Percentiles rank a stretch among this genome's conserved stretches.
These are phyloP conservation scores for Phallusia fumigata DNA, from an alignment of 23 tunicate genomes.

Conservation along the genomic window DNA sequence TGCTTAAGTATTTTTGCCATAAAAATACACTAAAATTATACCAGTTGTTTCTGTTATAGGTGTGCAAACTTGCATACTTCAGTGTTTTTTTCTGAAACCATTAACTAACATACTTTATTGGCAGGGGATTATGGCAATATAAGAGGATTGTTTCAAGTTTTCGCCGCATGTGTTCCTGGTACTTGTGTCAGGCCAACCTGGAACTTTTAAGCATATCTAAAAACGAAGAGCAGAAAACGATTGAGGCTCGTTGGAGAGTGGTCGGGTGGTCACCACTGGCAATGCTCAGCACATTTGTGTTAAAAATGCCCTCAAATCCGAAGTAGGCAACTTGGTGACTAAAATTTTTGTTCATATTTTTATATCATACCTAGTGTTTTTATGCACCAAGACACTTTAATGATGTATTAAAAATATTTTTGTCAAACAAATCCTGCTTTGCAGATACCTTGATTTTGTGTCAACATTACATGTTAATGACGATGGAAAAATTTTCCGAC, in stretches of 20 bases:
- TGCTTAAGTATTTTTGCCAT: too few relatives aligned
- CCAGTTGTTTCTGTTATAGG: too few relatives aligned
- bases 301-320: constrained; percentile 14
- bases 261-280: constrained; percentile 29
- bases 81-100: not conserved
- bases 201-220: constrained; percentile 37
- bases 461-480: constrained; percentile 62
- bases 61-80: too few relatives aligned
- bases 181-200: constrained; percentile 36
- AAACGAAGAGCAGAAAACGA: constrained; percentile 35
- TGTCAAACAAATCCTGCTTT: constrained; percentile 4
- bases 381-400: not conserved
- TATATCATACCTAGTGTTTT: not conserved
- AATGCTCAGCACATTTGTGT: constrained; percentile 1
- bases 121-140: constrained; percentile 41
- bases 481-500: constrained; percentile 53
- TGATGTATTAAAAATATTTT: too few relatives aligned
- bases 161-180: constrained; percentile 18
- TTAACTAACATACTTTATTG: not conserved
- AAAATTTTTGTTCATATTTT: too few relatives aligned
- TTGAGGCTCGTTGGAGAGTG: constrained; percentile 75
- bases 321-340: not conserved
- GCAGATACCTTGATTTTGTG: constrained; percentile 58
- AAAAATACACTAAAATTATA: too few relatives aligned
- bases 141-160: constrained; percentile 17